Evolutionary conservation across 2,888 invertebrate species (phyloP).

Genomic region (Parnassius mnemosyne): DNA sequence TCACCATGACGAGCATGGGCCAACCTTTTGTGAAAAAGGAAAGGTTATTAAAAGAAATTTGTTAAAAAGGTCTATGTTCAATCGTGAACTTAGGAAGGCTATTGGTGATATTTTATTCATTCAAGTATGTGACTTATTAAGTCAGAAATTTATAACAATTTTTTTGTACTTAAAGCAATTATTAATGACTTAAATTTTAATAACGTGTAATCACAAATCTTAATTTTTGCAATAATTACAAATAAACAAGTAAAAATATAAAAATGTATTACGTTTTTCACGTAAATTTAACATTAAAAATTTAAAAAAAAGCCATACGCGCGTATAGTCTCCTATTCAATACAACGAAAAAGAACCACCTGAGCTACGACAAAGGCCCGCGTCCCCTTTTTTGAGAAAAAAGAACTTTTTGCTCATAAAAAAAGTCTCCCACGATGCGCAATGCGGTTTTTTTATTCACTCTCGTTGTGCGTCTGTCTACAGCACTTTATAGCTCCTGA

Average conservation of each 20-base stretch:
- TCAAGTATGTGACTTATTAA: no score
- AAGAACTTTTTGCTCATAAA: constrained; percentile 41
- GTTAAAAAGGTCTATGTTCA: no score
- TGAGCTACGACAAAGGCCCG: constrained; percentile 58
- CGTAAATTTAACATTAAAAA: constrained; percentile 1
- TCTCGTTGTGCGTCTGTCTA: constrained; percentile 38
- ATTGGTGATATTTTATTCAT: no score
- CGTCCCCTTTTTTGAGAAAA: constrained; percentile 48
- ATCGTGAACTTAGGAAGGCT: no score
- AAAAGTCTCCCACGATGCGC: constrained; percentile 65
- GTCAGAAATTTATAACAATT: no score
- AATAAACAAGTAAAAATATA: background rate
- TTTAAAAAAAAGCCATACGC: background rate
- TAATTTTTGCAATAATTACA: no score
- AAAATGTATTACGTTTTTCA: background rate
- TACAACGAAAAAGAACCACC: constrained; percentile 46
- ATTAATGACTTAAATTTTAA: no score
- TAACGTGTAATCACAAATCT: no score
- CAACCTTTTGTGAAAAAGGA: no score
- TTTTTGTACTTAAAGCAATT: no score
- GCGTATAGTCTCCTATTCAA: constrained; percentile 44
- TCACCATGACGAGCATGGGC: no score
- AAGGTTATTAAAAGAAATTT: no score
- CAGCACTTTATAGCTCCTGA: constrained; percentile 49
- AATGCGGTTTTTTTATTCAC: constrained; percentile 52